phyloP scores from a whole-genome alignment of 2,797 vertebrate species.

The Knipowitschia caucasica region DNA sequence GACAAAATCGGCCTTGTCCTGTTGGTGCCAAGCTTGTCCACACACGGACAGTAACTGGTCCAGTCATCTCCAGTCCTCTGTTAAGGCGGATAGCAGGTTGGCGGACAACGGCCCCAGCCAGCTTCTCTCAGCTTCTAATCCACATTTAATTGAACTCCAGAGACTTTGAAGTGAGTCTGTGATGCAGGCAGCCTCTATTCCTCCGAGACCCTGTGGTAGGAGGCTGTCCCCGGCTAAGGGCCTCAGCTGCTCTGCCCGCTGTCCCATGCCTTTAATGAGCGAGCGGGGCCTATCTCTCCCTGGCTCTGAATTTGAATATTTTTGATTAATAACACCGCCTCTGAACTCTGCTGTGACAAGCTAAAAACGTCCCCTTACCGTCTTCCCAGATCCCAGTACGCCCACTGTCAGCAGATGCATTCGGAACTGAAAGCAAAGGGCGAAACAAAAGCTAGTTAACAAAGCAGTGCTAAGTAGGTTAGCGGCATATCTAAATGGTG shows the following conservation, averaged over 20 bases:
- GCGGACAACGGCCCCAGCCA: constrained; percentile 71
- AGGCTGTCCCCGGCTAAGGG: constrained; percentile 61
- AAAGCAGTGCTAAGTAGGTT: constrained; percentile 65
- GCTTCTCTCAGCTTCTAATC: constrained; percentile 86
- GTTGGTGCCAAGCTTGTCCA: constrained; percentile 71
- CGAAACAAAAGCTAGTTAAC: constrained; percentile 64
- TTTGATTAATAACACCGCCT: constrained; percentile 64
- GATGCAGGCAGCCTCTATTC: constrained; percentile 79
- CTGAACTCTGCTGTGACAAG: constrained; percentile 54
- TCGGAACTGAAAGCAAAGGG: constrained; percentile 41
- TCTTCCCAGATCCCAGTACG: constrained; percentile 44
- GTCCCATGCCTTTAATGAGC: constrained; percentile 77
- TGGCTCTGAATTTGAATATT: constrained; percentile 68
- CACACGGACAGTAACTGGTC: constrained; percentile 72
- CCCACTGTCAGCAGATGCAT: constrained; percentile 35
- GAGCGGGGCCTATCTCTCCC: constrained; percentile 33
- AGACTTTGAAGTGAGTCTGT: constrained; percentile 94
- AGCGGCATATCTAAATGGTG: constrained; percentile 73
- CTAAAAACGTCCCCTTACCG: constrained; percentile 40
- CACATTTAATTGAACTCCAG: constrained; percentile 99
- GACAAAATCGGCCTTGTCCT: constrained; percentile 3
- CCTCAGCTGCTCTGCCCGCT: constrained; percentile 76
- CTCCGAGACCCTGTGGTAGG: constrained; percentile 45
- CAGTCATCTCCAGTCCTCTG: constrained; percentile 74
- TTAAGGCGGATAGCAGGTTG: constrained; percentile 72